A percentile compares a stretch with the other conserved stretches of the same genome.
Conservation (phyloP, 2,113 vertebrate genomes). For the Entomyzon cyanotis region DNA sequence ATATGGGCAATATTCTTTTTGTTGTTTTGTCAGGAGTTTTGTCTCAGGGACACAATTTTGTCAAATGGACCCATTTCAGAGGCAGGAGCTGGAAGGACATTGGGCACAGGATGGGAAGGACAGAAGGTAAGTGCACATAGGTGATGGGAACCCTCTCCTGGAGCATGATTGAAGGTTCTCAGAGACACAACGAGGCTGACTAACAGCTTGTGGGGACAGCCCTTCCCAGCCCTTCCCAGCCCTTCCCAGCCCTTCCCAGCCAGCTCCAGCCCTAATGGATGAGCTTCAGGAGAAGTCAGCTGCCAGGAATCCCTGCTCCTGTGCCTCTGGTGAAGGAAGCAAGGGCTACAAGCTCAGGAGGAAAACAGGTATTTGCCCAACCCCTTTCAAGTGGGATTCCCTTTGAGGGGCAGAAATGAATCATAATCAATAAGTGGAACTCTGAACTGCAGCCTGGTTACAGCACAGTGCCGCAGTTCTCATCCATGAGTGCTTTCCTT, state of each 20-base stretch:
- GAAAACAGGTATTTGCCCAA: neutral
- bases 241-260: neutral
- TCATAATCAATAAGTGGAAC: fast-evolving
- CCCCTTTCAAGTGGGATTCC: neutral
- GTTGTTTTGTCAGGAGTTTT: neutral
- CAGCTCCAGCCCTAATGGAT: neutral
- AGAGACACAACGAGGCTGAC: neutral
- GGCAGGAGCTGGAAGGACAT: fast-evolving
- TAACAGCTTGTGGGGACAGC: neutral
- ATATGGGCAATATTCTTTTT: no score
- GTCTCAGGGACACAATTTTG: neutral
- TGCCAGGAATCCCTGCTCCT: neutral
- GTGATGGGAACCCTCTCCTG: neutral
- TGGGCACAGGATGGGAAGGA: neutral
- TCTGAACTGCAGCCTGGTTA: neutral
- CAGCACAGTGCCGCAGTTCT: neutral
- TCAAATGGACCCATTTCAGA: neutral
- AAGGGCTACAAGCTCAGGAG: fast-evolving
- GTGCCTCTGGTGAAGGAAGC: fast-evolving
- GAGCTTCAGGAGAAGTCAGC: neutral
- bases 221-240: neutral
- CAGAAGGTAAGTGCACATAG: neutral
- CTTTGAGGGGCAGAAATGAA: neutral
- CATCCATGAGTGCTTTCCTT: fast-evolving
- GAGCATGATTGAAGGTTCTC: neutral